phyloP scores from a whole-genome alignment of 2,888 invertebrate species.

The Darwinula stevensoni region DNA sequence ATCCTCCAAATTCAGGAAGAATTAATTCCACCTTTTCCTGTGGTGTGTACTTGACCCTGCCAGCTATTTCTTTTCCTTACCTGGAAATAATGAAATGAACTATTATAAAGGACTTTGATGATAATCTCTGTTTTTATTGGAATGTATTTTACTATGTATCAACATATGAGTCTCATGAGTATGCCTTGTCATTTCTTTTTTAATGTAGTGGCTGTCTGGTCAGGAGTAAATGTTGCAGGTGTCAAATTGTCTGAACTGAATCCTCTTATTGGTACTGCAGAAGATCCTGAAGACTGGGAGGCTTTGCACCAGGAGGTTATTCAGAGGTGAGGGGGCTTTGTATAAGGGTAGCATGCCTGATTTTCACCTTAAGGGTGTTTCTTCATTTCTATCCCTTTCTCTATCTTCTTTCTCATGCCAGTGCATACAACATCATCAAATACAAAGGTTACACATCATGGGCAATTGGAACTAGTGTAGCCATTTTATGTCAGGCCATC shows the following conservation, averaged over 20 bases:
- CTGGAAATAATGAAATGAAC: too few relatives aligned
- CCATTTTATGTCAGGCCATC: slow-evolving; percentile 35
- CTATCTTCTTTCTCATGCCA: too few relatives aligned
- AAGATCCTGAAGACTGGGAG: slow-evolving; percentile 47
- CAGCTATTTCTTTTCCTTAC: too few relatives aligned
- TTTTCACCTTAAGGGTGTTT: too few relatives aligned
- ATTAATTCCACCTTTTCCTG: too few relatives aligned
- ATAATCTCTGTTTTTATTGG: not conserved
- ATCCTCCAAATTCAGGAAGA: too few relatives aligned
- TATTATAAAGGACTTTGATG: too few relatives aligned
- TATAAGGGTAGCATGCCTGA: too few relatives aligned
- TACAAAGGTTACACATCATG: slow-evolving; percentile 71
- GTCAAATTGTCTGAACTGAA: slow-evolving; percentile 48
- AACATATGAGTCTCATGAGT: not conserved
- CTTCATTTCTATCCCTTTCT: slow-evolving; percentile 5
- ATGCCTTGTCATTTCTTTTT: slow-evolving; percentile 4
- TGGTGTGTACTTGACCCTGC: too few relatives aligned
- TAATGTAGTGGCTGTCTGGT: slow-evolving; percentile 55
- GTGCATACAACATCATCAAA: slow-evolving; percentile 60
- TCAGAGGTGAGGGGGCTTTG: too few relatives aligned
- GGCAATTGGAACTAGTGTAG: slow-evolving; percentile 55
- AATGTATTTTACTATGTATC: not conserved
- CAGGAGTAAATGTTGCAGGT: slow-evolving; percentile 70
- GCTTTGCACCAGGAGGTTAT: slow-evolving; percentile 52
- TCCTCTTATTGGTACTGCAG: slow-evolving; percentile 33